Conservation (phyloP, 2,113 vertebrate genomes). For the Bucco capensis region DNA sequence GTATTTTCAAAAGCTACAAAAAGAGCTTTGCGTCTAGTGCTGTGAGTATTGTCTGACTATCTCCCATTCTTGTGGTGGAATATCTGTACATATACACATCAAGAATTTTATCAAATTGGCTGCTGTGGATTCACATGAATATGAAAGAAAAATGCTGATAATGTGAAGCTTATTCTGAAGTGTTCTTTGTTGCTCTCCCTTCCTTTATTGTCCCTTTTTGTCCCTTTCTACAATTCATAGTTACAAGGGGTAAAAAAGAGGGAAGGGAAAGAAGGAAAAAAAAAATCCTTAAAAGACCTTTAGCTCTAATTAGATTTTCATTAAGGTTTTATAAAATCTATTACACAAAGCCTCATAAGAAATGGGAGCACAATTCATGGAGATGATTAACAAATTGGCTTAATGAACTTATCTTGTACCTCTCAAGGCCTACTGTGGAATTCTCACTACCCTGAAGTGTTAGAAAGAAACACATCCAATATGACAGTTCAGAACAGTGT, state of each 20-base stretch:
- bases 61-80: not conserved
- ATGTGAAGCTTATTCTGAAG: not conserved
- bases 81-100: not conserved
- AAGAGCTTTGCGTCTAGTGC: not conserved
- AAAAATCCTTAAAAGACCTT: constrained; percentile 3
- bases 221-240: not conserved
- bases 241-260: not conserved
- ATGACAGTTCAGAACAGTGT: not conserved
- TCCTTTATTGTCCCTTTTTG: not conserved
- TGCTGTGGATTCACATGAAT: not conserved
- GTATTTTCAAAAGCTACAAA: not conserved
- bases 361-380: constrained; percentile 1
- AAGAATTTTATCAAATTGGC: not conserved
- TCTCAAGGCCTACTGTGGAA: not conserved
- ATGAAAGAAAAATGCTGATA: not conserved
- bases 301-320: constrained; percentile 56
- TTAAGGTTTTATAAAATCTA: constrained; percentile 54
- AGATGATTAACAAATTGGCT: constrained; percentile 53
- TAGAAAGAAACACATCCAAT: not conserved
- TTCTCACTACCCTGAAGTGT: not conserved
- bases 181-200: not conserved
- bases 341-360: constrained; percentile 39
- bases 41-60: not conserved
- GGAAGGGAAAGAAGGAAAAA: too few species aligned
- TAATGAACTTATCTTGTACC: constrained; percentile 45